phyloP scores from a whole-genome alignment of 2,113 vertebrate genomes.

The Pogona vitticeps region DNA sequence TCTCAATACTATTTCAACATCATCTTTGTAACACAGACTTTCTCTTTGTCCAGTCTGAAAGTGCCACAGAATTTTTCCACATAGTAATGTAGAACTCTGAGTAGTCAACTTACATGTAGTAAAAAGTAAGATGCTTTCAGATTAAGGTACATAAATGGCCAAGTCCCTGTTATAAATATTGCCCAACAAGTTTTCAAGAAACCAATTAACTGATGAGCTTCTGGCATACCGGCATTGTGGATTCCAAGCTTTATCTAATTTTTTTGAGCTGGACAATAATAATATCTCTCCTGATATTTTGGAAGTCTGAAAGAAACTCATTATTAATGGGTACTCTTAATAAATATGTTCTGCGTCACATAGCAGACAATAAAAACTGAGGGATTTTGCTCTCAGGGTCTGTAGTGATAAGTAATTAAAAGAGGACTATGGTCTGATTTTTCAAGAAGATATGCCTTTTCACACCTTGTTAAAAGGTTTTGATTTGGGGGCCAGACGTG shows the following conservation, averaged over 20 bases:
- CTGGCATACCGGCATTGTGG: too few species aligned
- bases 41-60: not conserved
- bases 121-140: not conserved
- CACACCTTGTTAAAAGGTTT: slow-evolving; percentile 45
- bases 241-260: not conserved
- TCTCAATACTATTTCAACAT: not conserved
- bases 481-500: not conserved
- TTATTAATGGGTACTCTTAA: not conserved
- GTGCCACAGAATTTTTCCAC: not conserved
- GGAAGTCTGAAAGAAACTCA: not conserved
- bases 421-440: slow-evolving; percentile 44
- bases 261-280: slow-evolving; percentile 9
- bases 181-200: too few species aligned
- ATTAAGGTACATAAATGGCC: not conserved
- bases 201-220: too few species aligned
- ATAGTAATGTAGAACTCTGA: not conserved
- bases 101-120: not conserved
- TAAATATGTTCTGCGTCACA: slow-evolving; percentile 14
- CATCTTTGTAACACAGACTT: not conserved
- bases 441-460: slow-evolving; percentile 42
- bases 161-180: not conserved
- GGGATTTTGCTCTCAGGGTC: slow-evolving; percentile 38
- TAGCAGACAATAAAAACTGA: slow-evolving; percentile 37
- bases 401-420: slow-evolving; percentile 57
- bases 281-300: not conserved